These are phyloP conservation scores for Thaumetopoea pityocampa DNA, from an alignment of 1,140 invertebrate genomes.

Conservation along the genomic window DNA sequence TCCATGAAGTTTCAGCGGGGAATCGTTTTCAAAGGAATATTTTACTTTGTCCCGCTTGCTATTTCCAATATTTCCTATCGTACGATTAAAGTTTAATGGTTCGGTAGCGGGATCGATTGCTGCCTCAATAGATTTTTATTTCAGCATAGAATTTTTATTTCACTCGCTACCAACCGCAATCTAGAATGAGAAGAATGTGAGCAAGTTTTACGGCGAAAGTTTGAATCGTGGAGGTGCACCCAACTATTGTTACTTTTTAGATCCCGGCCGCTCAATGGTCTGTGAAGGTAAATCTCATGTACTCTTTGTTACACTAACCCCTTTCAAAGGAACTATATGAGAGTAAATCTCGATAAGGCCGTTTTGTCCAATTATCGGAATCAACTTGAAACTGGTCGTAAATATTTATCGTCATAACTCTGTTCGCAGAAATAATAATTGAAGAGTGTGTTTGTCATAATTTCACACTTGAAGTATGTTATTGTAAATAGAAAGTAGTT, in stretches of 20 bases:
- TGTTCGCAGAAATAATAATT: too few relatives aligned
- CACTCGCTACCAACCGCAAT: conserved; percentile 35
- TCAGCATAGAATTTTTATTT: conserved; percentile 46
- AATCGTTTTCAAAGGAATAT: conserved; percentile 43
- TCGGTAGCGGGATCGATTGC: conserved; percentile 47
- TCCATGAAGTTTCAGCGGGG: conserved; percentile 23
- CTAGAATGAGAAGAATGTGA: conserved; percentile 27
- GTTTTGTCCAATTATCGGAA: too few relatives aligned
- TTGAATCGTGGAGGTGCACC: conserved; percentile 17
- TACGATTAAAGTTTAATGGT: conserved; percentile 49
- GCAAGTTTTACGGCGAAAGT: conserved; percentile 11
- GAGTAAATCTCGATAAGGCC: too few relatives aligned
- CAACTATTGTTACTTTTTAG: conserved; percentile 20
- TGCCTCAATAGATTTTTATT: conserved; percentile 58
- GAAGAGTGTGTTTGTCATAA: too few relatives aligned
- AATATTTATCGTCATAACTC: too few relatives aligned
- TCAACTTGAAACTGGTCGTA: too few relatives aligned
- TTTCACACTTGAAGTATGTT: too few relatives aligned
- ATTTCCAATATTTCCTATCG: conserved; percentile 45
- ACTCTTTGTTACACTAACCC: conserved; percentile 9
- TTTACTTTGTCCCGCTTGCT: conserved; percentile 35
- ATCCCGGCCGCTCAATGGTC: conserved; percentile 15
- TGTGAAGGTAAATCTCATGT: conserved; percentile 17
- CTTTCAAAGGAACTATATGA: conserved; percentile 10
- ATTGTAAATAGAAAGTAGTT: too few relatives aligned